phyloP scores from a whole-genome alignment of 2,888 invertebrate species.

The Rhynchonema sp. region DNA sequence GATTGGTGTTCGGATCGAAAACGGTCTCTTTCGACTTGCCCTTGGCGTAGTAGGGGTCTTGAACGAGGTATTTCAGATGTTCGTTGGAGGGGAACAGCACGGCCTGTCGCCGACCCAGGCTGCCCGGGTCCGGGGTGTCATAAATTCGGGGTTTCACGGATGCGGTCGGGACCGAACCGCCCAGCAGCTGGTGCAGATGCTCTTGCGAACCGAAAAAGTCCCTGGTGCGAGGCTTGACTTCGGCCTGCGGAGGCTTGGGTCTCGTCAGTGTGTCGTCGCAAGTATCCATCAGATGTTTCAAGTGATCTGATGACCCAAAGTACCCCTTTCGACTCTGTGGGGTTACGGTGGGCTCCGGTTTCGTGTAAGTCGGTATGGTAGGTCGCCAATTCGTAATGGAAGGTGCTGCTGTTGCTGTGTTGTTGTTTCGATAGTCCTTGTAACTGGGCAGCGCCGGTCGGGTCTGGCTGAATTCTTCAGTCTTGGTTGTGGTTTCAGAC shows the following conservation, averaged over 20 bases:
- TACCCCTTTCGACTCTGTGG: not conserved
- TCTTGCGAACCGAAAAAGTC: constrained; percentile 1
- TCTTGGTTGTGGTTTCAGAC: too few species aligned
- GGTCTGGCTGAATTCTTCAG: too few species aligned
- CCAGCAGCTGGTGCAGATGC: not conserved
- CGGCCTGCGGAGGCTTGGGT: not conserved
- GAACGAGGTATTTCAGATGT: not conserved
- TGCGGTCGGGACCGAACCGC: not conserved
- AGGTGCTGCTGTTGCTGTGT: too few species aligned
- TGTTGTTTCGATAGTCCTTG: too few species aligned
- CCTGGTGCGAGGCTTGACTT: not conserved
- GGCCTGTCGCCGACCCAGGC: not conserved
- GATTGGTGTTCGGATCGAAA: not conserved
- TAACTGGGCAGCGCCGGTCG: too few species aligned
- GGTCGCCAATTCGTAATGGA: too few species aligned
- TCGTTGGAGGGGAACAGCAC: not conserved
- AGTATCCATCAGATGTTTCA: constrained; percentile 4
- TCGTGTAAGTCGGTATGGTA: too few species aligned
- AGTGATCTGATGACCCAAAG: constrained; percentile 5
- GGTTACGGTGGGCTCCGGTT: too few species aligned
- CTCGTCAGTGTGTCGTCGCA: too few species aligned
- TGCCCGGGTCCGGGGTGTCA: not conserved
- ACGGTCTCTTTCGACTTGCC: constrained; percentile 1
- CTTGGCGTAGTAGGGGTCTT: not conserved
- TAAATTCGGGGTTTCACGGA: not conserved